A percentile compares a stretch with the other conserved stretches of the same genome.
These are phyloP conservation scores for Cataglyphis albicans DNA, from an alignment of 2,888 invertebrate species.

Conservation along the genomic window DNA sequence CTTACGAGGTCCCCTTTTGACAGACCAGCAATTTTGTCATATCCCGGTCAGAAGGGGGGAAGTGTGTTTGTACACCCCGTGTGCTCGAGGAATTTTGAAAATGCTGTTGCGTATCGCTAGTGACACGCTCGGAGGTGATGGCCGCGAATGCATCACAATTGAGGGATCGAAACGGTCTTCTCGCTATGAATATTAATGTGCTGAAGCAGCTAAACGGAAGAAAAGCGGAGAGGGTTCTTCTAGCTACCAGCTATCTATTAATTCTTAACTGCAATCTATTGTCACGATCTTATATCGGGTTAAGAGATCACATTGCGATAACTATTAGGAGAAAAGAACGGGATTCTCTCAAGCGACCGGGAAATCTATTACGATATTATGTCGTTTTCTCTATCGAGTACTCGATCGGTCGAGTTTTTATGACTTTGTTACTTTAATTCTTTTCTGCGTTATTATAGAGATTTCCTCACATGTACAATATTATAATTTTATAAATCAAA, in stretches of 20 bases:
- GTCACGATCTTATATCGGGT: constrained; percentile 47
- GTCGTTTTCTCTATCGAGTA: constrained; percentile 38
- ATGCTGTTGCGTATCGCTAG: constrained; percentile 52
- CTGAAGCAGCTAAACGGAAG: constrained; percentile 83
- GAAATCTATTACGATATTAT: constrained; percentile 64
- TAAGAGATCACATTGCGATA: constrained; percentile 51
- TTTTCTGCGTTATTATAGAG: not conserved
- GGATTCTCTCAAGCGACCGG: not conserved
- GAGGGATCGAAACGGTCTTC: constrained; percentile 41
- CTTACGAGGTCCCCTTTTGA: constrained; percentile 62
- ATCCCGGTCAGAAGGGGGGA: constrained; percentile 48
- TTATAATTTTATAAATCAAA: not conserved
- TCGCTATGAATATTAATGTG: constrained; percentile 85
- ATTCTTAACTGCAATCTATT: constrained; percentile 76
- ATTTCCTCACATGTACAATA: not conserved
- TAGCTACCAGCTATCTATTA: constrained; percentile 78
- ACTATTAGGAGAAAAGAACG: constrained; percentile 32
- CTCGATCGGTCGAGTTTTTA: constrained; percentile 54
- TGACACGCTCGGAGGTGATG: constrained; percentile 36
- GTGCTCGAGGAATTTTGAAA: constrained; percentile 59
- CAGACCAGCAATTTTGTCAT: constrained; percentile 73
- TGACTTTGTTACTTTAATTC: constrained; percentile 47
- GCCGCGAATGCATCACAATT: constrained; percentile 34
- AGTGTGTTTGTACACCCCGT: constrained; percentile 66
- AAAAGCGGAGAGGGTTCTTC: constrained; percentile 72